A percentile compares a stretch with the other conserved stretches of the same genome.
phyloP scores from a whole-genome alignment of 2,113 vertebrate species.

The Laticauda laticaudata region DNA sequence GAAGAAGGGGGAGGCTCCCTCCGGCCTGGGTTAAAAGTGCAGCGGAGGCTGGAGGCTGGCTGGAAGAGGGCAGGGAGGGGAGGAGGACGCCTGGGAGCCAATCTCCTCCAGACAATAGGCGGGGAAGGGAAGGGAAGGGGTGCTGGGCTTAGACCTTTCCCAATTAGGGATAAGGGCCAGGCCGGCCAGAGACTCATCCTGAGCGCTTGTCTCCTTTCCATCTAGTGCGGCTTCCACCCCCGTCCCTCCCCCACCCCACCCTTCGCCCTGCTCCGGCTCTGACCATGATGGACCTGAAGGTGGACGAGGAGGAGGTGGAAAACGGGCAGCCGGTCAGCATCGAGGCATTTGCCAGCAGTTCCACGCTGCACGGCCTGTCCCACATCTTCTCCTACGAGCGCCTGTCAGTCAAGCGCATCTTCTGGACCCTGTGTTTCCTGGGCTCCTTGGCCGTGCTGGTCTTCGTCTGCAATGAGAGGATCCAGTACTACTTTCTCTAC shows the following conservation, averaged over 20 bases:
- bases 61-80: background rate
- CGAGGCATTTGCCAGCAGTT: conserved; percentile 95
- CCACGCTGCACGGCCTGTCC: conserved; percentile 95
- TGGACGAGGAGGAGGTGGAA: conserved; percentile 89
- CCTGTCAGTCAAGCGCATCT: conserved; percentile 85
- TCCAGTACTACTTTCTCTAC: conserved; percentile 96
- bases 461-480: conserved; percentile 90
- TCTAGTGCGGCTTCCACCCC: conserved; percentile 11
- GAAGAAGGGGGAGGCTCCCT: background rate
- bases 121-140: background rate
- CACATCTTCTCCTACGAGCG: conserved; percentile 98
- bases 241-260: background rate
- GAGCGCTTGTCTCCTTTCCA: background rate
- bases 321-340: conserved; percentile 84
- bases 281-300: conserved; percentile 89
- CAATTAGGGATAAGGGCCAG: background rate
- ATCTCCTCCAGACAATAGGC: background rate
- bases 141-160: background rate
- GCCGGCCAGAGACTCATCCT: background rate
- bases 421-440: conserved; percentile 95
- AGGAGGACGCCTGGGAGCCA: background rate
- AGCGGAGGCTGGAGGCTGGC: background rate
- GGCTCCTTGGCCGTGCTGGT: conserved; percentile 86
- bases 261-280: background rate
- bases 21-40: background rate